phyloP scores from a whole-genome alignment of 2,888 invertebrate species.

The Odontocolon sp. region DNA sequence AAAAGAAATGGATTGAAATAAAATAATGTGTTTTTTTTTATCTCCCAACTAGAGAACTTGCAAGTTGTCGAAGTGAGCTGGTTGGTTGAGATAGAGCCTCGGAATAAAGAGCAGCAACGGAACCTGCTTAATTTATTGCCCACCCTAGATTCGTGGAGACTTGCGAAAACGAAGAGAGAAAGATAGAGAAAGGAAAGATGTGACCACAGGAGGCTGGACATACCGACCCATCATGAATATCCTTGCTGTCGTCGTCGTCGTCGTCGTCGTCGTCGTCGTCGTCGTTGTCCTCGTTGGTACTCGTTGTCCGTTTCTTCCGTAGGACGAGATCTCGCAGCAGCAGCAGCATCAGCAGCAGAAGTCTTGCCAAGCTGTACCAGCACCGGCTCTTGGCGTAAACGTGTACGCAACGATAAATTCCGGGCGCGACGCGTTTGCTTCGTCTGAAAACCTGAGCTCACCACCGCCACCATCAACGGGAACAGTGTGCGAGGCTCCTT shows the following conservation, averaged over 20 bases:
- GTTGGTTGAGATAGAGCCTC: background rate
- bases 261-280: too few species aligned
- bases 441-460: conserved; percentile 51
- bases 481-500: conserved; percentile 34
- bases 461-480: conserved; percentile 25
- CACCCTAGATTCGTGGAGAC: conserved; percentile 49
- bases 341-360: background rate
- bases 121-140: conserved; percentile 52
- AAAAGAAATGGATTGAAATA: conserved; percentile 17
- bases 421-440: conserved; percentile 51
- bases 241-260: conserved; percentile 34
- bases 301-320: conserved; percentile 44
- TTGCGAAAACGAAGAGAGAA: conserved; percentile 21
- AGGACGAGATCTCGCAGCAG: conserved; percentile 40
- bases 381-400: conserved; percentile 57
- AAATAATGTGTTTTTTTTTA: conserved; percentile 22
- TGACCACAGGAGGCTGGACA: conserved; percentile 27
- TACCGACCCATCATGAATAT: conserved; percentile 53
- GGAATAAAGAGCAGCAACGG: conserved; percentile 16
- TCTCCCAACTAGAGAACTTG: conserved; percentile 18
- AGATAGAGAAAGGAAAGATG: conserved; percentile 47
- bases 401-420: conserved; percentile 60
- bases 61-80: conserved; percentile 5
- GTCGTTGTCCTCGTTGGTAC: too few species aligned
- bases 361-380: conserved; percentile 40